Percentiles rank a stretch among this genome's conserved stretches.
These are phyloP conservation scores for Arctia plantaginis DNA, from an alignment of 2,888 invertebrate genomes.

Conservation along the genomic window DNA sequence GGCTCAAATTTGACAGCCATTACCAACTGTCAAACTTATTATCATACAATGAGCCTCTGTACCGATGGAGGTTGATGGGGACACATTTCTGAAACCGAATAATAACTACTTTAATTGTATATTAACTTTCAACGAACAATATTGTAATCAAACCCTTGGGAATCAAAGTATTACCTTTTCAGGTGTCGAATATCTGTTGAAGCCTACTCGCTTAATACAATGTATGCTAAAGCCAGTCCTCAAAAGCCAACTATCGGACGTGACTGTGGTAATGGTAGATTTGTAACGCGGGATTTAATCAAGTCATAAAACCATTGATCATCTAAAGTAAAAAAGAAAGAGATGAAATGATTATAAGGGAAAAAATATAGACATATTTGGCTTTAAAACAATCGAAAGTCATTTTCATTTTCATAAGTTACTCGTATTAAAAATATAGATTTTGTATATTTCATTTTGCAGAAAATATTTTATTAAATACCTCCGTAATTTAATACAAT, in stretches of 20 bases:
- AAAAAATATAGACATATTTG: background rate
- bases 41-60: slow-evolving; percentile 78
- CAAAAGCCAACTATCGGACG: too few relatives aligned
- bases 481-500: slow-evolving; percentile 19
- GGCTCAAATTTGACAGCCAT: slow-evolving; percentile 65
- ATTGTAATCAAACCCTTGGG: background rate
- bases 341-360: too few relatives aligned
- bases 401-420: too few relatives aligned
- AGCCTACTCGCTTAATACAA: background rate
- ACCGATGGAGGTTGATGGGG: slow-evolving; percentile 25
- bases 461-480: background rate
- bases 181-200: background rate
- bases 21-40: slow-evolving; percentile 65
- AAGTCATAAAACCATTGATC: too few relatives aligned
- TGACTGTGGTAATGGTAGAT: too few relatives aligned
- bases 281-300: too few relatives aligned
- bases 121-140: background rate
- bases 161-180: background rate
- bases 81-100: background rate
- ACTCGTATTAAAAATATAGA: too few relatives aligned
- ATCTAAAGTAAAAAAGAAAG: too few relatives aligned
- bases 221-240: too few relatives aligned
- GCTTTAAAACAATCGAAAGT: too few relatives aligned
- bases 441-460: too few relatives aligned
- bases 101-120: background rate